These are phyloP conservation scores for Esox masquinongy DNA, from an alignment of 2,797 vertebrate species.

Conservation along the genomic window DNA sequence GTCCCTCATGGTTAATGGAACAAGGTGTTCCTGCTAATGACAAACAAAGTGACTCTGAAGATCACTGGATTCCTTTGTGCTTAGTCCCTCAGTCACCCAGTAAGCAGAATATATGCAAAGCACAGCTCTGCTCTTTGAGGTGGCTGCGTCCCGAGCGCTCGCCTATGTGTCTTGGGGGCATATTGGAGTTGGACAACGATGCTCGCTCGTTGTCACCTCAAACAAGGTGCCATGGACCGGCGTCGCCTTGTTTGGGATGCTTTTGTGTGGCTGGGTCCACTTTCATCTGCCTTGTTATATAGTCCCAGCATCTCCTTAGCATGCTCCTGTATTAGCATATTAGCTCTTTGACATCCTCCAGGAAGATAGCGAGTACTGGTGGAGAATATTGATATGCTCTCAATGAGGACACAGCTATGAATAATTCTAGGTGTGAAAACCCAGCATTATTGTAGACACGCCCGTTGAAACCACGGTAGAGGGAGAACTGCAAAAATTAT, in stretches of 20 bases:
- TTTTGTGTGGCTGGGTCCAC: neutral
- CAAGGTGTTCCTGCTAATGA: slow-evolving; percentile 30
- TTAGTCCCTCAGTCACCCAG: neutral
- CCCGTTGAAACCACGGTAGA: neutral
- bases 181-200: slow-evolving; percentile 1
- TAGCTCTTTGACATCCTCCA: neutral
- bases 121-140: neutral
- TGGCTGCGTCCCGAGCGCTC: neutral
- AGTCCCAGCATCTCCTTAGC: slow-evolving; percentile 6
- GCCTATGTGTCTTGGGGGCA: slow-evolving; percentile 18
- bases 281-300: slow-evolving; percentile 23
- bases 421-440: slow-evolving; percentile 16
- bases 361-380: neutral
- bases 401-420: slow-evolving; percentile 13
- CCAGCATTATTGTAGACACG: slow-evolving; percentile 7
- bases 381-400: neutral
- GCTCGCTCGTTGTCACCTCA: slow-evolving; percentile 3
- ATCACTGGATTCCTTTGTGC: slow-evolving; percentile 12
- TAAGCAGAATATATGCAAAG: slow-evolving; percentile 1
- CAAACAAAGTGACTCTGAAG: slow-evolving; percentile 19
- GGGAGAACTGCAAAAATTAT: neutral
- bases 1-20: slow-evolving; percentile 40
- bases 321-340: slow-evolving; percentile 21
- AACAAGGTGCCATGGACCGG: neutral
- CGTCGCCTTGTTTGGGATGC: neutral